Evolutionary conservation across 1,140 invertebrate genomes (phyloP).

Genomic region (Wiebesia pumilae): DNA sequence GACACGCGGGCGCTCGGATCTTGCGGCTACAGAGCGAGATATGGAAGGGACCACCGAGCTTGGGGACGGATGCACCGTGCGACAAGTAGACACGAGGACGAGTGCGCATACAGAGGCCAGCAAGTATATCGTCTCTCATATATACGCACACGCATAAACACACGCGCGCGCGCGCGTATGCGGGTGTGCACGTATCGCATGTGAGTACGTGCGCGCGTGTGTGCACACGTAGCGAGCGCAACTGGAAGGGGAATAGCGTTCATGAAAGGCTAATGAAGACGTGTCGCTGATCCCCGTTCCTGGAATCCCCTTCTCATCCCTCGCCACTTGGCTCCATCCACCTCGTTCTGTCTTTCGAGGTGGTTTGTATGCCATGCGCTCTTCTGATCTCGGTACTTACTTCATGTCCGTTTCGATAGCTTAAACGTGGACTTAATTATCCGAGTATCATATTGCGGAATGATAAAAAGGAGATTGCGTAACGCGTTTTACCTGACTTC

Average conservation of each 20-base stretch:
- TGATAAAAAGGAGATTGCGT: neutral
- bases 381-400: neutral
- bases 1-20: neutral
- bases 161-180: neutral
- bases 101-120: neutral
- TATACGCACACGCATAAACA: neutral
- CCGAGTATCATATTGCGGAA: neutral
- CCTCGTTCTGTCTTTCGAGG: neutral
- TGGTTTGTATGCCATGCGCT: neutral
- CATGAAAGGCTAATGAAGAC: conserved; percentile 74
- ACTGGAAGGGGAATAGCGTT: conserved; percentile 57
- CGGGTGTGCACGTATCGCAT: neutral
- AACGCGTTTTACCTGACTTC: neutral
- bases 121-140: conserved; percentile 2
- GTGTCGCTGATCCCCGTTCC: conserved; percentile 67
- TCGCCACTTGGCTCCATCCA: too few species aligned
- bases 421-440: conserved; percentile 9
- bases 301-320: conserved; percentile 57
- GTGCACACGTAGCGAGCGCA: neutral
- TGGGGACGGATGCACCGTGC: conserved; percentile 46
- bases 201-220: neutral
- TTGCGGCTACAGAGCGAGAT: conserved; percentile 15
- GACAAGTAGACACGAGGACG: conserved; percentile 37
- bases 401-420: neutral
- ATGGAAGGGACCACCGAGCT: conserved; percentile 47